Evolutionary conservation across 2,797 vertebrate species (phyloP).

Genomic region (Leptoclinus maculatus): DNA sequence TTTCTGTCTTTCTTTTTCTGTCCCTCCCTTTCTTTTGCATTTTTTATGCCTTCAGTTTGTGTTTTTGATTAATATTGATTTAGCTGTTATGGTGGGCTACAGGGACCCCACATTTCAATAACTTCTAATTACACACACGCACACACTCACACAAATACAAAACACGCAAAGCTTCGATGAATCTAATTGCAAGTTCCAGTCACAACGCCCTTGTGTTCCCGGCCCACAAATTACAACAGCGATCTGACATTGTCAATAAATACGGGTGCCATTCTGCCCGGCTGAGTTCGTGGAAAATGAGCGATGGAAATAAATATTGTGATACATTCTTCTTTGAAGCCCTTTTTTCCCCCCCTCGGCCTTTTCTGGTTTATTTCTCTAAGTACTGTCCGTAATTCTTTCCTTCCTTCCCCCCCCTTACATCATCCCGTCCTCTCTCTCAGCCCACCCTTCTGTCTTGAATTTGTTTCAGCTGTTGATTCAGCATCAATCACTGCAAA

Average conservation of each 20-base stretch:
- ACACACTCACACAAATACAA: constrained; percentile 13
- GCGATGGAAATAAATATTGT: constrained; percentile 58
- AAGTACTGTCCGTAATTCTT: constrained; percentile 13
- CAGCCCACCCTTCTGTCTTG: constrained; percentile 27
- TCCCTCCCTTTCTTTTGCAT: constrained; percentile 49
- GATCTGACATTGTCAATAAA: constrained; percentile 78
- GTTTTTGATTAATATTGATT: constrained; percentile 83
- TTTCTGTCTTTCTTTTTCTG: constrained; percentile 17
- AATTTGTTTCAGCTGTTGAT: constrained; percentile 74
- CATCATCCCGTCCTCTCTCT: constrained; percentile 15
- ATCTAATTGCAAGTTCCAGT: constrained; percentile 74
- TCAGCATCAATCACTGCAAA: constrained; percentile 76
- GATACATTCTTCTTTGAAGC: constrained; percentile 55
- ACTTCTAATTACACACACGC: constrained; percentile 74
- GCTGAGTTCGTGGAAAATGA: constrained; percentile 50
- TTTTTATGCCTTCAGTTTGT: constrained; percentile 66
- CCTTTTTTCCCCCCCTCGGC: neutral
- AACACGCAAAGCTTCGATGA: constrained; percentile 56
- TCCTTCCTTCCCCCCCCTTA: neutral
- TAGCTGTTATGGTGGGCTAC: constrained; percentile 70
- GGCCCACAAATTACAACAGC: constrained; percentile 78
- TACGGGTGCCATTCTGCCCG: constrained; percentile 61
- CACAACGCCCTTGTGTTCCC: constrained; percentile 59
- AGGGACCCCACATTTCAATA: constrained; percentile 78
- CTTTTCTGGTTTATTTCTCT: constrained; percentile 14